These are phyloP conservation scores for Mirounga angustirostris DNA, from an alignment of 2,113 vertebrate genomes.

Conservation along the genomic window DNA sequence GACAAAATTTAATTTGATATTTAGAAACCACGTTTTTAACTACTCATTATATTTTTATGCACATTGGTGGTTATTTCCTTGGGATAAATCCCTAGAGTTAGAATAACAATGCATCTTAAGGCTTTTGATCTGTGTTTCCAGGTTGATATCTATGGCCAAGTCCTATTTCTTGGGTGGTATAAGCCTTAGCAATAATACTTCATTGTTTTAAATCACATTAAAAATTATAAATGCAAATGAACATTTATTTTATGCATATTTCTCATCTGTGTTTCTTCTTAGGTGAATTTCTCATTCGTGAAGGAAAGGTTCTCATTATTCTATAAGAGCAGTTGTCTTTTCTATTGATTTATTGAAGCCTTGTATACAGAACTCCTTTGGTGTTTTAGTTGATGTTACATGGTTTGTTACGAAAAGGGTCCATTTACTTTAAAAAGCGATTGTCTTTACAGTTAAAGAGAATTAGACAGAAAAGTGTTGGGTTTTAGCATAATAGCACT, in stretches of 20 bases:
- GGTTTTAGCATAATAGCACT: background rate
- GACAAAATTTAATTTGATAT: slow-evolving; percentile 38
- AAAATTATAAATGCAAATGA: background rate
- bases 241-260: background rate
- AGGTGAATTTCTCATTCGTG: background rate
- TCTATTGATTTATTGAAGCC: background rate
- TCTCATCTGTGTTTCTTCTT: background rate
- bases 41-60: background rate
- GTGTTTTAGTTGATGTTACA: background rate
- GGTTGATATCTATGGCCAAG: background rate
- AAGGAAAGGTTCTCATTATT: background rate
- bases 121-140: background rate
- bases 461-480: background rate
- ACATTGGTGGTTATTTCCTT: background rate
- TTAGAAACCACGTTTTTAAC: background rate
- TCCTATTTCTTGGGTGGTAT: background rate
- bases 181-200: background rate
- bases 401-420: background rate
- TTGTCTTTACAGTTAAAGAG: background rate
- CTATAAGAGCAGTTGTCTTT: background rate
- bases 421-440: background rate
- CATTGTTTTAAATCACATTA: slow-evolving; percentile 29
- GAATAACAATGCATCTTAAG: background rate
- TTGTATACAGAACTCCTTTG: background rate
- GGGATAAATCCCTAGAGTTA: slow-evolving; percentile 4